Conservation (phyloP, 2,797 vertebrate species). For the Hydrocynus forskahlii region DNA sequence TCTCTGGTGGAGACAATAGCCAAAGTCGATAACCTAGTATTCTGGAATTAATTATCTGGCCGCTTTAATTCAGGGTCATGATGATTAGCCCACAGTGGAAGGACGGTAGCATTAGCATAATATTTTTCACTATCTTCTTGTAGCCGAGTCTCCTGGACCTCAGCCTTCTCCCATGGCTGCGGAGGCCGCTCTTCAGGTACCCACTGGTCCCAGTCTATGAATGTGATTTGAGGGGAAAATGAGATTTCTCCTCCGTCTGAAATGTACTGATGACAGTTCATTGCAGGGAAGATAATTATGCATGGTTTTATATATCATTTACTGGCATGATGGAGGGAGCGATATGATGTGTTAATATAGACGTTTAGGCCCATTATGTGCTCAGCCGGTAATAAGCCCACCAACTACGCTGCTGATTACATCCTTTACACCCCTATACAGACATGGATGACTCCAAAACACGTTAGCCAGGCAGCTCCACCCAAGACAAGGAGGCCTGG, state of each 20-base stretch:
- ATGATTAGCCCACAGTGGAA: slow-evolving; percentile 82
- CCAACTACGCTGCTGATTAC: slow-evolving; percentile 69
- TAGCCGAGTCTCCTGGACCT: slow-evolving; percentile 79
- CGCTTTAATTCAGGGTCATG: slow-evolving; percentile 80
- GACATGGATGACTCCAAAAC: slow-evolving; percentile 38
- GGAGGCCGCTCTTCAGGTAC: slow-evolving; percentile 70
- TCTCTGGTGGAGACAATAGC: slow-evolving; percentile 78
- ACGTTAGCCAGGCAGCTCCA: slow-evolving; percentile 44
- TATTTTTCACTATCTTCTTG: slow-evolving; percentile 81
- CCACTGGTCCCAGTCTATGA: slow-evolving; percentile 86
- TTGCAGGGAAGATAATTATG: slow-evolving; percentile 82
- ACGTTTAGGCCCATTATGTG: slow-evolving; percentile 83
- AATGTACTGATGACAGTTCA: slow-evolving; percentile 81
- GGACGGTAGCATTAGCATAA: slow-evolving; percentile 83
- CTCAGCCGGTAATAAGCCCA: slow-evolving; percentile 74
- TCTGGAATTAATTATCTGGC: slow-evolving; percentile 84
- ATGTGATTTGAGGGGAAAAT: slow-evolving; percentile 87
- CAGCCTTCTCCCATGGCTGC: slow-evolving; percentile 54
- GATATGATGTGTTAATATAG: slow-evolving; percentile 84
- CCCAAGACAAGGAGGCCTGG: slow-evolving; percentile 50
- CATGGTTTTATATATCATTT: slow-evolving; percentile 80
- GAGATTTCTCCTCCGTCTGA: slow-evolving; percentile 81
- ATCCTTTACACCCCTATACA: slow-evolving; percentile 44
- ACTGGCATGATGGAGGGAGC: slow-evolving; percentile 78
- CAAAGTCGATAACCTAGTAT: slow-evolving; percentile 78